A percentile compares a stretch with the other conserved stretches of the same genome.
These are phyloP conservation scores for Onychomys arenicola DNA, from an alignment of 2,797 vertebrate species.

Conservation along the genomic window DNA sequence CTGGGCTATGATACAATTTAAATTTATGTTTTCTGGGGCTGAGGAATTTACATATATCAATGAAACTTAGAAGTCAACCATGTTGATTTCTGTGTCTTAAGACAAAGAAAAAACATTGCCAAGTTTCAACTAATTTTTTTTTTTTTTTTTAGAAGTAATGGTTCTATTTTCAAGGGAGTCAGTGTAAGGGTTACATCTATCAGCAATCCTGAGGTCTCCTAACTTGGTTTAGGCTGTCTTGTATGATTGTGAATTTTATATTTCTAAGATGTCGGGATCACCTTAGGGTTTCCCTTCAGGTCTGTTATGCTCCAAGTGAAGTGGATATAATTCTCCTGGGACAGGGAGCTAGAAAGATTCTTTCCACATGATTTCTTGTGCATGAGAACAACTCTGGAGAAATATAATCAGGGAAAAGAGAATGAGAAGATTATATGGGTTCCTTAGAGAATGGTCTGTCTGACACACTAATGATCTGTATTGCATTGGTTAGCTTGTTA, in stretches of 20 bases:
- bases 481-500: background rate
- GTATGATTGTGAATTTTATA: background rate
- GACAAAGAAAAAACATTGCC: background rate
- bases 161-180: background rate
- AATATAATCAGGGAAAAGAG: conserved; percentile 54
- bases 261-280: conserved; percentile 13
- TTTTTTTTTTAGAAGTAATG: conserved; percentile 58
- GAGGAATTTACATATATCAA: background rate
- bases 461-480: background rate
- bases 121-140: conserved; percentile 44
- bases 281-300: background rate
- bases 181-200: background rate
- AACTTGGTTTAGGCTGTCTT: background rate
- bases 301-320: conserved; percentile 41
- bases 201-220: background rate
- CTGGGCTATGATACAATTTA: background rate
- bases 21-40: background rate
- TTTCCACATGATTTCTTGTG: conserved; percentile 68
- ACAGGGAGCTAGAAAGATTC: conserved; percentile 21
- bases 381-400: conserved; percentile 25
- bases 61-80: background rate
- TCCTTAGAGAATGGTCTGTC: conserved; percentile 43
- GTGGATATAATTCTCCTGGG: conserved; percentile 34
- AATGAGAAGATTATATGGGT: conserved; percentile 30
- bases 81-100: conserved; percentile 12